These are phyloP conservation scores for Cherax quadricarinatus DNA, from an alignment of 1,140 invertebrate genomes.

Conservation along the genomic window DNA sequence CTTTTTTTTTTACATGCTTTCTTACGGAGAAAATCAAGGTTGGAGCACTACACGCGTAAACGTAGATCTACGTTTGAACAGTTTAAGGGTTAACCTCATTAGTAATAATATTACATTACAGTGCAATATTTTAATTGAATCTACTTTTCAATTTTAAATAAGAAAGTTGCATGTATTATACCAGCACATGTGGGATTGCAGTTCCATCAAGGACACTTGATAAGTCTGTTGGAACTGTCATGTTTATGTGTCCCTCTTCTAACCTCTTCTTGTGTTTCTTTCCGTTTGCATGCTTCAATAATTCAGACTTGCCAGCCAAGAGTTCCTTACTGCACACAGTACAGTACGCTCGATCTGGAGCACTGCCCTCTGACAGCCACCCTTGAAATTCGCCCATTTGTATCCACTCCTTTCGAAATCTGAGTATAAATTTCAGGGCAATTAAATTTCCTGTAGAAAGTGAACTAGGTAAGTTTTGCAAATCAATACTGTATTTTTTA, in stretches of 20 bases:
- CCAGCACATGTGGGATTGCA: conserved; percentile 33
- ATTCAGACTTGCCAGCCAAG: conserved; percentile 34
- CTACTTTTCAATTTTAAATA: not conserved
- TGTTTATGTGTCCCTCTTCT: not conserved
- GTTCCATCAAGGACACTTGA: conserved; percentile 27
- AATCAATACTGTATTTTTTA: too few species aligned
- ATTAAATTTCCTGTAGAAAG: not conserved
- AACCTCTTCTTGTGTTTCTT: conserved; percentile 37
- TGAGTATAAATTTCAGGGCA: not conserved
- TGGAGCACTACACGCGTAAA: too few species aligned
- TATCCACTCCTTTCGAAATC: conserved; percentile 31
- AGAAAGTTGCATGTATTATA: not conserved
- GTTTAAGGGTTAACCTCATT: too few species aligned
- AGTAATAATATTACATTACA: not conserved
- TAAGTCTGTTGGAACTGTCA: not conserved
- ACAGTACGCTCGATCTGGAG: not conserved
- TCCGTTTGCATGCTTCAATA: conserved; percentile 26
- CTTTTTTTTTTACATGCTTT: too few species aligned
- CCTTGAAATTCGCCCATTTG: not conserved
- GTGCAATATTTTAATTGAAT: not conserved
- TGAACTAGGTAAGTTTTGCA: too few species aligned
- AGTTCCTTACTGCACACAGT: conserved; percentile 16
- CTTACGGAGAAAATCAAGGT: too few species aligned
- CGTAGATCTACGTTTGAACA: too few species aligned
- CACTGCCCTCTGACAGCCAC: conserved; percentile 12